These are phyloP conservation scores for Schizotus pectinicornis DNA, from an alignment of 2,888 invertebrate genomes.

Conservation along the genomic window DNA sequence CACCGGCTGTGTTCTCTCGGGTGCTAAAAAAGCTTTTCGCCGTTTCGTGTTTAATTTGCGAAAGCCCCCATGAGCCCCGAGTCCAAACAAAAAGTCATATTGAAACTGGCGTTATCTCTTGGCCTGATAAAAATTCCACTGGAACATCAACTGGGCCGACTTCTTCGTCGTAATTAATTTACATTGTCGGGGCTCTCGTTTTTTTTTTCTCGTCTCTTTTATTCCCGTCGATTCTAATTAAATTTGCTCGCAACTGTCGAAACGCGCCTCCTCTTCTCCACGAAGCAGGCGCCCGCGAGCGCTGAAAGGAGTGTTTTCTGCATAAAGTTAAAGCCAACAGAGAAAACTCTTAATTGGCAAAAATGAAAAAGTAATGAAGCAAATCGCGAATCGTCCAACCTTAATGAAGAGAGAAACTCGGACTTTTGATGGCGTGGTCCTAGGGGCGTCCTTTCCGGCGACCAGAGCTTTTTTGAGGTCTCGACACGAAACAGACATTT, in stretches of 20 bases:
- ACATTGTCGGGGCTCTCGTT: slow-evolving; percentile 33
- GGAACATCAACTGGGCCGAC: slow-evolving; percentile 20
- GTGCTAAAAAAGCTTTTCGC: background rate
- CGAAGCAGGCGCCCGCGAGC: slow-evolving; percentile 12
- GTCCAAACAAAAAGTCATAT: slow-evolving; percentile 37
- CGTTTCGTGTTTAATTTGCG: slow-evolving; percentile 25
- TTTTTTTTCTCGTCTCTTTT: slow-evolving; percentile 18
- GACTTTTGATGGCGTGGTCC: slow-evolving; percentile 12
- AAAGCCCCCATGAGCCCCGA: slow-evolving; percentile 29
- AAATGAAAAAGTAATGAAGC: slow-evolving; percentile 40
- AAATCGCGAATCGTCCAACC: slow-evolving; percentile 24
- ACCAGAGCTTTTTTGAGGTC: slow-evolving; percentile 20
- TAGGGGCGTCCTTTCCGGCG: slow-evolving; percentile 10
- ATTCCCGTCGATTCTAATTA: slow-evolving; percentile 36
- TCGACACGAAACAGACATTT: slow-evolving; percentile 22
- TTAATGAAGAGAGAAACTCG: too few relatives aligned
- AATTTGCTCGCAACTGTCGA: slow-evolving; percentile 36
- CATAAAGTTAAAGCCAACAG: slow-evolving; percentile 35
- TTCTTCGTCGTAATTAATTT: slow-evolving; percentile 38
- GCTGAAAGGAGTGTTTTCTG: slow-evolving; percentile 30
- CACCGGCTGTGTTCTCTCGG: background rate
- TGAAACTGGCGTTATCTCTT: slow-evolving; percentile 28
- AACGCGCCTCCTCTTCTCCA: slow-evolving; percentile 17
- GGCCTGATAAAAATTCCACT: slow-evolving; percentile 27
- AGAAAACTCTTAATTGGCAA: slow-evolving; percentile 38